Conservation (phyloP, 2,888 invertebrate species). For the Clitarchus hookeri region DNA sequence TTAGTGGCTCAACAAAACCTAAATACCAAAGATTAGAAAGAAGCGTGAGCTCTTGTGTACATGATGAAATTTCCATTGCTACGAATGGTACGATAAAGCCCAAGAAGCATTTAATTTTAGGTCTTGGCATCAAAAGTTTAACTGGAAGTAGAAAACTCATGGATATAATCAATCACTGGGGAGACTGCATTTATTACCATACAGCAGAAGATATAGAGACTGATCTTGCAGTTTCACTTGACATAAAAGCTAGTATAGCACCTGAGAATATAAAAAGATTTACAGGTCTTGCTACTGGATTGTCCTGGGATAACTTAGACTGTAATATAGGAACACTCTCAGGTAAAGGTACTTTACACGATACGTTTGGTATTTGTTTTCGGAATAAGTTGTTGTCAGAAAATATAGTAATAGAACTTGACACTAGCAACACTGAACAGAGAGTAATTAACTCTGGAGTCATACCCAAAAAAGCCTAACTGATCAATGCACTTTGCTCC, state of each 20-base stretch:
- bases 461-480: slow-evolving; percentile 10
- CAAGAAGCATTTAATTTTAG: too few species aligned
- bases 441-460: slow-evolving; percentile 15
- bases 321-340: neutral
- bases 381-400: slow-evolving; percentile 15
- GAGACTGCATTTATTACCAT: slow-evolving; percentile 23
- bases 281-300: slow-evolving; percentile 17
- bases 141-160: slow-evolving; percentile 28
- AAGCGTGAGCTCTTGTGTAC: slow-evolving; percentile 22
- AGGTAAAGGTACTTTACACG: slow-evolving; percentile 26
- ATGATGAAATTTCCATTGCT: slow-evolving; percentile 16
- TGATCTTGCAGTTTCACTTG: slow-evolving; percentile 21
- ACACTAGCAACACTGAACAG: slow-evolving; percentile 10
- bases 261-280: neutral
- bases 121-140: too few species aligned
- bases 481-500: slow-evolving; percentile 19
- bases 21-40: slow-evolving; percentile 23
- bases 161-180: slow-evolving; percentile 22
- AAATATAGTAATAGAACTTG: slow-evolving; percentile 6
- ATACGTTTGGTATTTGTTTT: slow-evolving; percentile 25
- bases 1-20: slow-evolving; percentile 23
- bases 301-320: slow-evolving; percentile 12
- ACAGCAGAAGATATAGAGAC: slow-evolving; percentile 15
- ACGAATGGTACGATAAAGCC: too few species aligned
- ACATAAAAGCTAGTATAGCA: neutral